phyloP scores from a whole-genome alignment of 2,888 invertebrate genomes.

The Rhingia campestris region DNA sequence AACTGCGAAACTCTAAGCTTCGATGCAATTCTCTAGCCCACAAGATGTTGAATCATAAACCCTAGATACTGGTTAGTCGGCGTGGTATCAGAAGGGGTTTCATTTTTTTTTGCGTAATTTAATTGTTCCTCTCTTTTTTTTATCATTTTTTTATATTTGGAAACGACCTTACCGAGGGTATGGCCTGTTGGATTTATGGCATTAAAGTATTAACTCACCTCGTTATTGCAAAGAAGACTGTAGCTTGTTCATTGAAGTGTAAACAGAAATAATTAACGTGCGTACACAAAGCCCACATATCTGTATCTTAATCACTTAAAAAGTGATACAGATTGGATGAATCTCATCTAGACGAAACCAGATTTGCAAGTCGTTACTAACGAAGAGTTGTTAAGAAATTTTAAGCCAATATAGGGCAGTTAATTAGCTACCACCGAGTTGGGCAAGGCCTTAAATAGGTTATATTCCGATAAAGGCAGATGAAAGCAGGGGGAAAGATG shows the following conservation, averaged over 20 bases:
- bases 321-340: no score
- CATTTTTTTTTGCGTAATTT: constrained; percentile 13
- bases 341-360: no score
- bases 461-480: no score
- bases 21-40: constrained; percentile 19
- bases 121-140: constrained; percentile 25
- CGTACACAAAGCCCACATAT: neutral
- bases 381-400: no score
- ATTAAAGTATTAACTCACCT: constrained; percentile 9
- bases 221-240: constrained; percentile 28
- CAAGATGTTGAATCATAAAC: constrained; percentile 27
- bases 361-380: no score
- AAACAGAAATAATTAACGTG: neutral
- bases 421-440: no score
- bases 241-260: neutral
- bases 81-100: neutral
- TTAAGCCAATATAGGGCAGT: no score
- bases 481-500: no score
- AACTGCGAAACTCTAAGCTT: constrained; percentile 7
- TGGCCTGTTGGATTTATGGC: constrained; percentile 17
- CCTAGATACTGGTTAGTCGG: constrained; percentile 19
- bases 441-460: no score
- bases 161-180: constrained; percentile 30
- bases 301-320: no score
- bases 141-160: constrained; percentile 2